Percentiles rank a stretch among this genome's conserved stretches.
Conservation (phyloP, 2,888 invertebrate genomes). For the Agriopis leucophaearia region DNA sequence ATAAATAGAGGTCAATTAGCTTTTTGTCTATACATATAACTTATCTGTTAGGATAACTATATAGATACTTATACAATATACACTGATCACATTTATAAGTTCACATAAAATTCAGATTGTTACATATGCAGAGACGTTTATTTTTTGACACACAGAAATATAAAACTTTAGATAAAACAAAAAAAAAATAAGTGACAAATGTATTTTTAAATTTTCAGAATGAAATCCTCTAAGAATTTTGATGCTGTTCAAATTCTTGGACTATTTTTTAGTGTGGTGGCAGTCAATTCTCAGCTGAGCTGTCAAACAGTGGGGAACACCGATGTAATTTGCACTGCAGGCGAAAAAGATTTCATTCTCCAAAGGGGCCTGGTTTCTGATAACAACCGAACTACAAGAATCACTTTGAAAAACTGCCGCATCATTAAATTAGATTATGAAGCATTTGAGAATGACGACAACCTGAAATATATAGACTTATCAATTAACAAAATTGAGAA, state of each 20-base stretch:
- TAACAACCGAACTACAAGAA: slow-evolving; percentile 50
- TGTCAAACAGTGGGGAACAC: slow-evolving; percentile 45
- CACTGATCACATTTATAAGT: too few species aligned
- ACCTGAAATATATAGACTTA: slow-evolving; percentile 61
- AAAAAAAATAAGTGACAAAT: neutral
- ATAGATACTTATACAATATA: too few species aligned
- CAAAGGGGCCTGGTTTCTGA: slow-evolving; percentile 55
- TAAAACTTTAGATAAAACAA: too few species aligned
- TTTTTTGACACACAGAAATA: too few species aligned
- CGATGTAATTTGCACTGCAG: slow-evolving; percentile 52
- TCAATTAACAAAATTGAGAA: slow-evolving; percentile 60
- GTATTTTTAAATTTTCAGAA: slow-evolving; percentile 18
- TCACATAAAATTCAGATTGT: too few species aligned
- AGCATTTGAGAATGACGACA: slow-evolving; percentile 57
- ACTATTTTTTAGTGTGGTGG: neutral
- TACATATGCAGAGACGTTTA: too few species aligned
- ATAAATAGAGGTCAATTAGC: too few species aligned
- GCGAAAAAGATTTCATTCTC: slow-evolving; percentile 46
- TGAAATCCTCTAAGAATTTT: slow-evolving; percentile 3
- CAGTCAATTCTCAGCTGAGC: slow-evolving; percentile 28
- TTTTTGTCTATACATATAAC: too few species aligned
- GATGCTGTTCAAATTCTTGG: neutral
- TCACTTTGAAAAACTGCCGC: slow-evolving; percentile 52
- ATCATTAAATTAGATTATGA: slow-evolving; percentile 55
- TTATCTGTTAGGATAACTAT: too few species aligned